These are phyloP conservation scores for Petrocephalus sullivani DNA, from an alignment of 2,797 vertebrate species.

Conservation along the genomic window DNA sequence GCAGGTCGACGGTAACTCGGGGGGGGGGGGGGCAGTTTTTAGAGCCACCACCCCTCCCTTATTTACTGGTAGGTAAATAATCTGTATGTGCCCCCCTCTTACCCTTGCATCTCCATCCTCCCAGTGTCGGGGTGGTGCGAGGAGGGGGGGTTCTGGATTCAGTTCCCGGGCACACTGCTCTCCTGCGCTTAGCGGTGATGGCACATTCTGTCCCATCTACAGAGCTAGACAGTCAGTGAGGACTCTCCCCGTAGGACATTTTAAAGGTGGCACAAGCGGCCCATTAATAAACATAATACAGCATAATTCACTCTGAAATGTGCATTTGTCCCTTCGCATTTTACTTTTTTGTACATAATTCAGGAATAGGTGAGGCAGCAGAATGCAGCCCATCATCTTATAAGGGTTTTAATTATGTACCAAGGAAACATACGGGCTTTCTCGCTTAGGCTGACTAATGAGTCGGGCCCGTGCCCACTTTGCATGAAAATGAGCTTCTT, in stretches of 20 bases:
- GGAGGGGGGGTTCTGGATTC: not conserved
- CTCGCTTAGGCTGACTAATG: not conserved
- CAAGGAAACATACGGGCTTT: conserved; percentile 24
- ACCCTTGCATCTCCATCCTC: not conserved
- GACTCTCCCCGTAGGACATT: not conserved
- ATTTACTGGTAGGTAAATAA: conserved; percentile 37
- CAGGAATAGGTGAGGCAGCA: conserved; percentile 28
- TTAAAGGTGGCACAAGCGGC: not conserved
- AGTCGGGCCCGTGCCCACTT: conserved; percentile 3
- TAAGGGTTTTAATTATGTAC: conserved; percentile 34
- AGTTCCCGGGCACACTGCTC: not conserved
- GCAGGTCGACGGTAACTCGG: conserved; percentile 46
- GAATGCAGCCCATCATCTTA: conserved; percentile 10
- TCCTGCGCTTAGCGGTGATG: not conserved
- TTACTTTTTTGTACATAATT: conserved; percentile 29
- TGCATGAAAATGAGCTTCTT: conserved; percentile 17
- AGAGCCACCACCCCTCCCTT: conserved; percentile 42
- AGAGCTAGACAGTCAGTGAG: not conserved
- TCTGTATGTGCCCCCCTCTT: conserved; percentile 34
- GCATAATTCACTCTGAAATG: conserved; percentile 3
- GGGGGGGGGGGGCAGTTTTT: conserved; percentile 19
- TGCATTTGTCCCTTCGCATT: conserved; percentile 18
- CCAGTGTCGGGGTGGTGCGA: not conserved
- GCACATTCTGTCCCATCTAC: not conserved
- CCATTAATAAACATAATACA: not conserved